Evolutionary conservation across 2,888 invertebrate genomes (phyloP).

Genomic region (Lasioglossum vierecki): DNA sequence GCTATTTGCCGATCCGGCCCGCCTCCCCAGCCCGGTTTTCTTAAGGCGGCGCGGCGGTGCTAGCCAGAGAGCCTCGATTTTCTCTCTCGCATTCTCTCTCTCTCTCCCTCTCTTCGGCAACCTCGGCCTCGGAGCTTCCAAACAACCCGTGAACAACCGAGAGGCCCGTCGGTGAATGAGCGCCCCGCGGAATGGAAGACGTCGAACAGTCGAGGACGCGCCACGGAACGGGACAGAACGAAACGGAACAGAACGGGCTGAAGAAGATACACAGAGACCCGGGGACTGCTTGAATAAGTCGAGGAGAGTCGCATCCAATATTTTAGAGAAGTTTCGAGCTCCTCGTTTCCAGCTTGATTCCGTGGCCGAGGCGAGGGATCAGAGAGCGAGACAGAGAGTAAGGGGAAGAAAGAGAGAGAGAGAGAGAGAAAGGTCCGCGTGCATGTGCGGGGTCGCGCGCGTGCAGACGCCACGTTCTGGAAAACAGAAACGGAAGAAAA

Average conservation of each 20-base stretch:
- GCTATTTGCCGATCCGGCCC: constrained; percentile 74
- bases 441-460: not conserved
- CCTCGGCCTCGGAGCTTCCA: constrained; percentile 20
- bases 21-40: constrained; percentile 51
- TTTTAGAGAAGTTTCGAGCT: constrained; percentile 71
- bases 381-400: not conserved
- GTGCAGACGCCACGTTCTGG: constrained; percentile 16
- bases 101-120: not conserved
- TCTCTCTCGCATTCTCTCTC: constrained; percentile 20
- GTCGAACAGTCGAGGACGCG: not conserved
- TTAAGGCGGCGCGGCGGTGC: constrained; percentile 34
- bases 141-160: constrained; percentile 48
- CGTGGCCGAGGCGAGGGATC: constrained; percentile 25
- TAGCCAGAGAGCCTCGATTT: constrained; percentile 20
- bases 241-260: not conserved
- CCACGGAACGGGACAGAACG: constrained; percentile 3
- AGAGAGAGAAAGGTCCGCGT: not conserved
- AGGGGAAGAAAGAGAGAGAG: not conserved
- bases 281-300: constrained; percentile 44
- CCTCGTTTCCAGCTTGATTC: constrained; percentile 38
- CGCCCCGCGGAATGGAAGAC: not conserved
- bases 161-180: constrained; percentile 30
- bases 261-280: constrained; percentile 8
- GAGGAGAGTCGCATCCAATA: constrained; percentile 63
- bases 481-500: constrained; percentile 74